These are phyloP conservation scores for Ranitomeya imitator DNA, from an alignment of 2,113 vertebrate genomes.

Conservation along the genomic window DNA sequence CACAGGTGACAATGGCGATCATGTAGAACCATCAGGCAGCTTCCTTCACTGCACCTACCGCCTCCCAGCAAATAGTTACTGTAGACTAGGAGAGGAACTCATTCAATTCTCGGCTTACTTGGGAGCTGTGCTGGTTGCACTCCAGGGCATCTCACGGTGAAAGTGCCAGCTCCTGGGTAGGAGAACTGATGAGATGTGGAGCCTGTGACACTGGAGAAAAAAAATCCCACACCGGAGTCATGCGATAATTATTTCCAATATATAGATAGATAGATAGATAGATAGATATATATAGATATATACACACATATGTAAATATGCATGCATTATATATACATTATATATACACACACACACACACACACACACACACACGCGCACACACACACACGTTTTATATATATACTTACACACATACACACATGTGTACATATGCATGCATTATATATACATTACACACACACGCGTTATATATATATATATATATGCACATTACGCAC, in stretches of 20 bases:
- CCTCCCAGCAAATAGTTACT: background rate
- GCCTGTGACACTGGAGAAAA: slow-evolving; percentile 29
- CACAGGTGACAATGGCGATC: slow-evolving; percentile 34
- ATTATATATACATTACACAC: too few species aligned
- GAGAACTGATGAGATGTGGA: slow-evolving; percentile 31
- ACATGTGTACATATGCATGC: too few species aligned
- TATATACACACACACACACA: too few species aligned
- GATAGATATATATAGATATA: too few species aligned
- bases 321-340: too few species aligned
- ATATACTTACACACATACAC: too few species aligned
- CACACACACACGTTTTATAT: too few species aligned
- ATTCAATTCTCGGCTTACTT: slow-evolving; percentile 21
- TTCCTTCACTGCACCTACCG: background rate
- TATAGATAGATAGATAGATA: too few species aligned
- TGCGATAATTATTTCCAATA: too few species aligned
- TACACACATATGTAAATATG: too few species aligned
- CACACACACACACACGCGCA: too few species aligned
- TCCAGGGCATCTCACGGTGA: background rate
- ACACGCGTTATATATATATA: background rate
- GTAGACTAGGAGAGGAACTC: background rate
- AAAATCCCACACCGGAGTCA: background rate
- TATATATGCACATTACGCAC: background rate
- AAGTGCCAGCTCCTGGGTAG: slow-evolving; percentile 39
- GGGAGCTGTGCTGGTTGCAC: slow-evolving; percentile 11
- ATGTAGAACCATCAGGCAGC: slow-evolving; percentile 14